Conservation (phyloP, 2,888 invertebrate genomes). For the Limnephilus rhombicus region DNA sequence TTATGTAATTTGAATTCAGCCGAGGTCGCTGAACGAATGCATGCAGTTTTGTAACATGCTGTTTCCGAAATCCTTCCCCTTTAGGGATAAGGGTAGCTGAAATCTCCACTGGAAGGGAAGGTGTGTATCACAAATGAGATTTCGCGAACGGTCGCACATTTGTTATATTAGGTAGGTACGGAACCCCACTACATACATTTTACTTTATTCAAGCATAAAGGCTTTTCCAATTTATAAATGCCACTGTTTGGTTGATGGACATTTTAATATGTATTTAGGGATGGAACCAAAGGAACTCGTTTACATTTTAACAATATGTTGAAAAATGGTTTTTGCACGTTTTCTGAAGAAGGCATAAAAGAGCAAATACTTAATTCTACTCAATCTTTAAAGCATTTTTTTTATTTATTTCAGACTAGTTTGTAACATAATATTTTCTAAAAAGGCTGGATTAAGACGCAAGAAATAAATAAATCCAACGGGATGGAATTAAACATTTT, state of each 20-base stretch:
- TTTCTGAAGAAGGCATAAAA: background rate
- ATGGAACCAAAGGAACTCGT: background rate
- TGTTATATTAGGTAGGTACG: conserved; percentile 43
- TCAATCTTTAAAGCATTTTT: no score
- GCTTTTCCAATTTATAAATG: background rate
- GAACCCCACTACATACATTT: conserved; percentile 26
- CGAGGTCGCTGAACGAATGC: conserved; percentile 2
- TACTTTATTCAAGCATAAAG: conserved; percentile 7
- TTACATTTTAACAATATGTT: no score
- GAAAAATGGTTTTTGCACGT: background rate
- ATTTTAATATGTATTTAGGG: background rate
- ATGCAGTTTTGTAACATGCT: background rate
- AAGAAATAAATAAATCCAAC: no score
- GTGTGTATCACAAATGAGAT: conserved; percentile 62
- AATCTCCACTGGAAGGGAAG: conserved; percentile 47
- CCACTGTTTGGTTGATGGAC: background rate
- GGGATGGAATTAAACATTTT: no score
- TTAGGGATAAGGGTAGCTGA: conserved; percentile 4
- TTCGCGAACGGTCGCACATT: conserved; percentile 54
- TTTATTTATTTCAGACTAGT: no score
- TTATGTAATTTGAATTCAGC: conserved; percentile 33
- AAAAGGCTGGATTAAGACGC: no score
- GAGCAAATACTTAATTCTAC: no score
- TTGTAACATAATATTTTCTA: no score
- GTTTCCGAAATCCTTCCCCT: background rate